phyloP scores from a whole-genome alignment of 92 coral and sea anemone genomes.

The Porites lobata region DNA sequence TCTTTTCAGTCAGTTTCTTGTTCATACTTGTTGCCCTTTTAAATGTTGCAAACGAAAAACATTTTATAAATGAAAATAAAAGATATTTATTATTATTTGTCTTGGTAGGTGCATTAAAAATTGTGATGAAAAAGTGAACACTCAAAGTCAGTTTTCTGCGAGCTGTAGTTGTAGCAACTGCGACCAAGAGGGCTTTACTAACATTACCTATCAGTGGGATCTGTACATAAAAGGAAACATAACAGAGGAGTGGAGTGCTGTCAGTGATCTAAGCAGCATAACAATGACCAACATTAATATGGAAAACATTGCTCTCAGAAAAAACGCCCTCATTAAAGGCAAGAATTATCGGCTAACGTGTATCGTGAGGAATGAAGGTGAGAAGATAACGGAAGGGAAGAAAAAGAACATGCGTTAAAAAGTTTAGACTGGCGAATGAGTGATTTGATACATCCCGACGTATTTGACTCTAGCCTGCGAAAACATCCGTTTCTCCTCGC shows the following conservation, averaged over 20 bases:
- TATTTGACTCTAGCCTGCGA: too few relatives aligned
- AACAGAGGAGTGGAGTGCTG: slow-evolving; percentile 22
- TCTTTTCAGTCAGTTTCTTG: too few relatives aligned
- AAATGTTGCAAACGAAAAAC: too few relatives aligned
- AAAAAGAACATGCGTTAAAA: neutral
- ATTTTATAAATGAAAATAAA: too few relatives aligned
- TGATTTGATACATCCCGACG: too few relatives aligned
- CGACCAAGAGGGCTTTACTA: slow-evolving; percentile 8
- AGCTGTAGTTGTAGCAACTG: slow-evolving; percentile 43
- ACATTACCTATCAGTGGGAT: slow-evolving; percentile 61
- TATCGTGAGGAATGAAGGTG: slow-evolving; percentile 20
- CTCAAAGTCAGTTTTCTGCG: slow-evolving; percentile 37
- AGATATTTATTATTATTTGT: too few relatives aligned
- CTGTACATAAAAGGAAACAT: slow-evolving; percentile 30
- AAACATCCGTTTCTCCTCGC: too few relatives aligned
- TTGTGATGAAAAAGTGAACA: slow-evolving; percentile 52
- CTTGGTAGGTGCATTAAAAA: slow-evolving; percentile 55
- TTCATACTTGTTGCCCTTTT: too few relatives aligned
- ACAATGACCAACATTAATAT: slow-evolving; percentile 38
- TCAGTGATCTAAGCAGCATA: slow-evolving; percentile 41
- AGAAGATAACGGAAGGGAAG: neutral
- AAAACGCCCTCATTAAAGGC: slow-evolving; percentile 52
- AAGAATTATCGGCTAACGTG: slow-evolving; percentile 48
- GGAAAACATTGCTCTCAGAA: slow-evolving; percentile 50
- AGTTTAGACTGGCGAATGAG: too few relatives aligned